Conservation (phyloP, 2,113 vertebrate species). For the Monopterus albus region DNA sequence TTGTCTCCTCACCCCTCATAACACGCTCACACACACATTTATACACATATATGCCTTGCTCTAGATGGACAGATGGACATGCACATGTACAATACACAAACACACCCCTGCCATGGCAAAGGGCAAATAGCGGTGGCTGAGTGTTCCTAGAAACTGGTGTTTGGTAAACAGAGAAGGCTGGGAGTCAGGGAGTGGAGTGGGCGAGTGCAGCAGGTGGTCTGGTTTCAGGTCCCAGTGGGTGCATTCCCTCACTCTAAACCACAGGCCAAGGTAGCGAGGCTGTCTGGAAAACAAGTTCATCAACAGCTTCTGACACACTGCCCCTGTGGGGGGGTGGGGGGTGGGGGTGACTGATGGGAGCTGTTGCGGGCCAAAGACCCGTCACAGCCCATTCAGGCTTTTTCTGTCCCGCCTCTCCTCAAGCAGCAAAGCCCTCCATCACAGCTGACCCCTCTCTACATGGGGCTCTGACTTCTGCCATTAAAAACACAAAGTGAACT, state of each 20-base stretch:
- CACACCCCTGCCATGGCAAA: constrained; percentile 66
- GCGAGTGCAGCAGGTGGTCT: constrained; percentile 80
- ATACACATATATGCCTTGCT: constrained; percentile 43
- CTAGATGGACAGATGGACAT: constrained; percentile 63
- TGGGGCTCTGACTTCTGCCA: constrained; percentile 27
- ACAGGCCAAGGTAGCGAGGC: constrained; percentile 67
- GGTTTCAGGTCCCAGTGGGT: constrained; percentile 71
- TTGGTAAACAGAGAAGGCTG: constrained; percentile 83
- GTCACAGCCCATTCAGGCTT: constrained; percentile 6
- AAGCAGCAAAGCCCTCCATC: constrained; percentile 22
- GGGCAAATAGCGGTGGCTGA: constrained; percentile 65
- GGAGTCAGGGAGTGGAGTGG: constrained; percentile 68
- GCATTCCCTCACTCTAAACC: constrained; percentile 70
- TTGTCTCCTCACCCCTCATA: constrained; percentile 69
- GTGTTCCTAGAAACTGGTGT: constrained; percentile 79
- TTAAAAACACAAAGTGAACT: constrained; percentile 35
- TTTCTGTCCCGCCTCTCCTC: constrained; percentile 10
- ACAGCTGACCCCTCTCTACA: constrained; percentile 27
- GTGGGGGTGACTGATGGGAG: constrained; percentile 18
- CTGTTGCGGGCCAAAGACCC: constrained; percentile 32
- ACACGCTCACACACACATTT: constrained; percentile 61
- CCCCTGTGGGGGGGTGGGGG: constrained; percentile 14
- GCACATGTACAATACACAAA: constrained; percentile 54
- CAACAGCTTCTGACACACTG: constrained; percentile 63
- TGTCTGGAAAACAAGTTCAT: constrained; percentile 80